Evolutionary conservation across 2,888 invertebrate genomes (phyloP).

Genomic region (Smittia sp.): DNA sequence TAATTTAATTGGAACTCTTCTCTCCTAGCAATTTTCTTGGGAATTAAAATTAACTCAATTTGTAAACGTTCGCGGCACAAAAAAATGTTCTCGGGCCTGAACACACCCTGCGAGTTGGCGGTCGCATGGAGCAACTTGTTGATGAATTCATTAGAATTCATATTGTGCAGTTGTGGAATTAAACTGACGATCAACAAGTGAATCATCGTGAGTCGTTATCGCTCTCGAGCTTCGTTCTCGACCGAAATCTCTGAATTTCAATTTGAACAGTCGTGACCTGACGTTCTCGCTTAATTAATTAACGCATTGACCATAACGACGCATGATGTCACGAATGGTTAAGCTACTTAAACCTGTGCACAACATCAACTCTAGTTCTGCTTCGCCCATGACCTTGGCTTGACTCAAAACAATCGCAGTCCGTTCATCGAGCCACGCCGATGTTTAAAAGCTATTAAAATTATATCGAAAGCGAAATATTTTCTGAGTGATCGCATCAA

Average conservation of each 20-base stretch:
- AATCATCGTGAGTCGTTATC: neutral
- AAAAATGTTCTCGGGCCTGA: neutral
- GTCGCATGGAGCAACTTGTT: slow-evolving; percentile 3
- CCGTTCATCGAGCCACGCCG: neutral
- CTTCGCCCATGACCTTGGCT: neutral
- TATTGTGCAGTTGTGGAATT: neutral
- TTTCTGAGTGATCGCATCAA: neutral
- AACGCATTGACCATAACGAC: neutral
- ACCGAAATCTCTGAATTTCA: neutral
- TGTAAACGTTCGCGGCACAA: neutral
- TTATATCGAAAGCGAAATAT: neutral
- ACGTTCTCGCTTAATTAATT: neutral
- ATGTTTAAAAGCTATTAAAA: neutral
- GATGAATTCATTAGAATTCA: neutral
- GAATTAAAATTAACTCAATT: too few relatives aligned
- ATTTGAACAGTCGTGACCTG: neutral
- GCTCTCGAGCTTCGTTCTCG: neutral
- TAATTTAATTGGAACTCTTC: neutral
- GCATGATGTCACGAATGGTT: neutral
- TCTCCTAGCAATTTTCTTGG: too few relatives aligned
- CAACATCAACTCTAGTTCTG: neutral
- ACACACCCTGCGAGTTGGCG: neutral
- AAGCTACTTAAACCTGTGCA: neutral
- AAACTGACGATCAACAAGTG: neutral
- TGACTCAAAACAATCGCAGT: neutral